These are phyloP conservation scores for Semaprochilodus insignis DNA, from an alignment of 2,797 vertebrate genomes.

Conservation along the genomic window DNA sequence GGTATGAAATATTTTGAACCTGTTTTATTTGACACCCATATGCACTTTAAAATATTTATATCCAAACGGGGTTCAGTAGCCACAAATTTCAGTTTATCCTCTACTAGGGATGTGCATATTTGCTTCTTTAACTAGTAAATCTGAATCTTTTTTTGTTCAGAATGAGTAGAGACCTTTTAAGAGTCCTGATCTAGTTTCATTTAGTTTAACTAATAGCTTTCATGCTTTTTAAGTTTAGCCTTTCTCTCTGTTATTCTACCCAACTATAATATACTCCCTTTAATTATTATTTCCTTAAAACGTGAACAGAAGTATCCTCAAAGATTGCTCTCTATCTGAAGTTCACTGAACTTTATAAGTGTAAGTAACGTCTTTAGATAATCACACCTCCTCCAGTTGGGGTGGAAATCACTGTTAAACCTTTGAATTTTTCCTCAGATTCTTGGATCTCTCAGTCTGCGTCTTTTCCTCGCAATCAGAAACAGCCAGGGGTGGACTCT, in stretches of 20 bases:
- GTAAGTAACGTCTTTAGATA: not conserved
- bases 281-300: not conserved
- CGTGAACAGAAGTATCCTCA: not conserved
- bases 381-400: not conserved
- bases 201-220: not conserved
- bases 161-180: not conserved
- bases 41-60: not conserved
- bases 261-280: too few species aligned
- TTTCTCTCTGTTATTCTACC: not conserved
- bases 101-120: not conserved
- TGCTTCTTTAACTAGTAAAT: not conserved
- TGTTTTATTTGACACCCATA: not conserved
- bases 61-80: not conserved
- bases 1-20: not conserved
- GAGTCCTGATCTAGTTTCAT: not conserved
- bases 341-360: too few species aligned
- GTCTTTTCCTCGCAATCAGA: constrained; percentile 96
- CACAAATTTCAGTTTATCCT: not conserved
- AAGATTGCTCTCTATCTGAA: not conserved
- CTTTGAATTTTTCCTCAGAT: constrained; percentile 74
- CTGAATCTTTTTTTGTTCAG: not conserved
- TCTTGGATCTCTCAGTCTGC: constrained; percentile 98
- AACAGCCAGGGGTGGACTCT: constrained; percentile 92
- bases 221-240: not conserved
- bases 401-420: not conserved